Evolutionary conservation across 2,113 vertebrate genomes (phyloP).

Genomic region (Pipa parva): DNA sequence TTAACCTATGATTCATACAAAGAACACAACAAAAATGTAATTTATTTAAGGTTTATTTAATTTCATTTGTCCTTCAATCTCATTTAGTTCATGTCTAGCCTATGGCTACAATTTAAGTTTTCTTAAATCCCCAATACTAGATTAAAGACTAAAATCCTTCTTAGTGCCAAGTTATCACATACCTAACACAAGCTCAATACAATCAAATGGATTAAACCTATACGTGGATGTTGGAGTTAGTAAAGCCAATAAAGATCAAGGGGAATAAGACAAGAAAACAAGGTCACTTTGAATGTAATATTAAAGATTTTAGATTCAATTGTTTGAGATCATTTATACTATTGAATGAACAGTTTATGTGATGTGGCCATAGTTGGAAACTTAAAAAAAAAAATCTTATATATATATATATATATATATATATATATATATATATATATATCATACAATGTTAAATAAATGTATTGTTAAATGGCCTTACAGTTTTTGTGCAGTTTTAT

Average conservation of each 20-base stretch:
- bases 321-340: slow-evolving; percentile 29
- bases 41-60: slow-evolving; percentile 59
- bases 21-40: slow-evolving; percentile 15
- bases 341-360: background rate
- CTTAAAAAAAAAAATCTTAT: too few species aligned
- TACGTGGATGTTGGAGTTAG: slow-evolving; percentile 47
- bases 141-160: slow-evolving; percentile 66
- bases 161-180: slow-evolving; percentile 57
- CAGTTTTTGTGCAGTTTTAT: too few species aligned
- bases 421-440: too few species aligned
- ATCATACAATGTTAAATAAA: too few species aligned
- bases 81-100: slow-evolving; percentile 55
- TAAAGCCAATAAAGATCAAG: slow-evolving; percentile 54
- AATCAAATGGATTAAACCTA: slow-evolving; percentile 56
- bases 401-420: too few species aligned
- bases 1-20: too few species aligned
- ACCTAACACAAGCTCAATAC: slow-evolving; percentile 55
- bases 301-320: slow-evolving; percentile 30
- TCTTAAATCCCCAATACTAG: slow-evolving; percentile 57
- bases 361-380: background rate
- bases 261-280: slow-evolving; percentile 50
- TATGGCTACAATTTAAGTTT: slow-evolving; percentile 54
- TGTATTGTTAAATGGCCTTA: too few species aligned
- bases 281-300: slow-evolving; percentile 54
- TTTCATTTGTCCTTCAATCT: slow-evolving; percentile 62